These are phyloP conservation scores for Smutsia temminckii DNA, from an alignment of 2,797 vertebrate species.

Conservation along the genomic window DNA sequence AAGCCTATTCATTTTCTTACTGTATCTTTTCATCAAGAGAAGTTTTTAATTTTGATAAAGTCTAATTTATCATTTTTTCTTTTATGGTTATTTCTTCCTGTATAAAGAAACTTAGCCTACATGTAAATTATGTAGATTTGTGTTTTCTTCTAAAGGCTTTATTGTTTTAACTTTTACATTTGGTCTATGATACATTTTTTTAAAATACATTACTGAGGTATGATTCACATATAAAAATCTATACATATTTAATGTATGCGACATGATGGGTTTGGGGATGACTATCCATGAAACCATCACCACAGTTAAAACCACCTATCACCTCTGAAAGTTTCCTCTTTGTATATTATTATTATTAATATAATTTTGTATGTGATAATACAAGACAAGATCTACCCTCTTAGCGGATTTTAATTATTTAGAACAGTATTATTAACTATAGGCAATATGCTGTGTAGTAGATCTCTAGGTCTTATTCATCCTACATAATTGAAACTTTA, in stretches of 20 bases:
- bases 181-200: background rate
- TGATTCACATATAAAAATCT: background rate
- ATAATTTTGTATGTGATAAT: background rate
- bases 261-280: background rate
- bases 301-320: background rate
- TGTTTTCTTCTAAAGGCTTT: slow-evolving; percentile 33
- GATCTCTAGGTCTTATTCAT: background rate
- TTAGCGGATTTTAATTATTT: background rate
- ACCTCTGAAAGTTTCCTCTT: background rate
- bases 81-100: background rate
- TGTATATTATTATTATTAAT: background rate
- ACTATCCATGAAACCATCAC: background rate
- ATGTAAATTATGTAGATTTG: background rate
- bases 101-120: background rate
- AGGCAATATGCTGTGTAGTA: background rate
- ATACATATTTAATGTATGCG: background rate
- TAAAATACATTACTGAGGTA: background rate
- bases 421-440: background rate
- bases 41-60: slow-evolving; percentile 37
- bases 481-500: background rate
- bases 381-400: background rate
- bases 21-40: background rate
- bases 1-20: slow-evolving; percentile 22
- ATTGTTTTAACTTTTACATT: background rate
- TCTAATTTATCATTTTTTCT: slow-evolving; percentile 24